Conservation (phyloP, 2,113 vertebrate genomes). For the Campylomormyrus numenius region DNA sequence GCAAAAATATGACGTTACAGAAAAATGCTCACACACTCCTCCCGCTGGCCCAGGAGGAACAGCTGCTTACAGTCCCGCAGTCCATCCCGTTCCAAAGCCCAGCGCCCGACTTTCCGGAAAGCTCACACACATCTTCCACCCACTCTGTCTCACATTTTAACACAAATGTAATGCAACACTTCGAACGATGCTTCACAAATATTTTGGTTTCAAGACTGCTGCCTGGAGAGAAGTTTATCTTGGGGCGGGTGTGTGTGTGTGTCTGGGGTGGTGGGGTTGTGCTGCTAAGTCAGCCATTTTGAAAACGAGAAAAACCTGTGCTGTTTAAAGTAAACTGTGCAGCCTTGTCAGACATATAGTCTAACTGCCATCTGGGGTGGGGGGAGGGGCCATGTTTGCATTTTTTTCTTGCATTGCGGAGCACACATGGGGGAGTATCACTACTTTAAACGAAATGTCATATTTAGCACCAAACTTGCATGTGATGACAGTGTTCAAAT, state of each 20-base stretch:
- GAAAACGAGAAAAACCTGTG: slow-evolving; percentile 30
- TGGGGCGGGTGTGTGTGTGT: slow-evolving; percentile 25
- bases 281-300: slow-evolving; percentile 41
- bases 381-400: slow-evolving; percentile 31
- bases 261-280: background rate
- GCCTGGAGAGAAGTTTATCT: slow-evolving; percentile 41
- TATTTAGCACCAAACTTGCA: slow-evolving; percentile 58
- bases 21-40: slow-evolving; percentile 44
- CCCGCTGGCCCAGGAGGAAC: slow-evolving; percentile 45
- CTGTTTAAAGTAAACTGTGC: slow-evolving; percentile 34
- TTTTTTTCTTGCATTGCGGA: slow-evolving; percentile 41
- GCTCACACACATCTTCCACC: slow-evolving; percentile 15
- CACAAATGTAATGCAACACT: slow-evolving; percentile 43
- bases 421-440: slow-evolving; percentile 33
- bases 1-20: slow-evolving; percentile 52
- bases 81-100: slow-evolving; percentile 16
- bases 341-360: slow-evolving; percentile 27
- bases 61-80: slow-evolving; percentile 48
- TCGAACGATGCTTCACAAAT: slow-evolving; percentile 54
- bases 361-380: slow-evolving; percentile 17
- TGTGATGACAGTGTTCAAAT: slow-evolving; percentile 51
- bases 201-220: slow-evolving; percentile 42
- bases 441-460: slow-evolving; percentile 34
- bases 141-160: slow-evolving; percentile 32
- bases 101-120: slow-evolving; percentile 19